Evolutionary conservation across 2,113 vertebrate species (phyloP).

Genomic region (Neotragus pygmaeus): DNA sequence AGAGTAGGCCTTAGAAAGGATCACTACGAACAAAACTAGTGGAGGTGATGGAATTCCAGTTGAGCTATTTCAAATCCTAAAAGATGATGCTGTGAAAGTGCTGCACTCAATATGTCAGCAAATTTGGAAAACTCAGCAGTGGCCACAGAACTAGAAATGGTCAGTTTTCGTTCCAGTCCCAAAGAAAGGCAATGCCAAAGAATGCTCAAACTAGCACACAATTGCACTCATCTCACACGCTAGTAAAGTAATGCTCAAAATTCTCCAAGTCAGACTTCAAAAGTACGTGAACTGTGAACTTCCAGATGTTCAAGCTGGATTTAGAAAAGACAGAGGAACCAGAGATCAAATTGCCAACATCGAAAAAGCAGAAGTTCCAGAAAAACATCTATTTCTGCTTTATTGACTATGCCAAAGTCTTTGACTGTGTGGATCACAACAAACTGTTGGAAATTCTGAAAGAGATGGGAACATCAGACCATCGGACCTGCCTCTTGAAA

Average conservation of each 20-base stretch:
- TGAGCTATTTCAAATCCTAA: too few species aligned
- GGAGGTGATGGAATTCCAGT: too few species aligned
- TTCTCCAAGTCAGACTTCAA: not conserved
- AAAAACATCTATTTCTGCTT: not conserved
- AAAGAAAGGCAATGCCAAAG: not conserved
- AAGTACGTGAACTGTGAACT: rapidly evolving
- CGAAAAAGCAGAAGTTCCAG: not conserved
- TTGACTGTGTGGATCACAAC: not conserved
- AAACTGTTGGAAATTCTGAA: not conserved
- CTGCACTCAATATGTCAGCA: too few species aligned
- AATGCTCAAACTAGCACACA: not conserved
- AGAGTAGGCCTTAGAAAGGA: too few species aligned
- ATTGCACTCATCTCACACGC: not conserved
- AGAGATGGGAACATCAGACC: not conserved
- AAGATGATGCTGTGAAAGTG: too few species aligned
- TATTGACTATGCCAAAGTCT: not conserved
- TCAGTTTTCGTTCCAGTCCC: not conserved
- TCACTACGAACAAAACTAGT: too few species aligned
- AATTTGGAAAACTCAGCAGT: too few species aligned
- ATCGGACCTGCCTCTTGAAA: not conserved
- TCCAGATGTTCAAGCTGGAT: not conserved
- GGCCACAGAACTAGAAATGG: not conserved
- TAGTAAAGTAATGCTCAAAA: not conserved
- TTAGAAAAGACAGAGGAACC: not conserved
- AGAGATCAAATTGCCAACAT: not conserved